phyloP scores from a whole-genome alignment of 2,113 vertebrate species.

The Gnathonemus longibarbis region DNA sequence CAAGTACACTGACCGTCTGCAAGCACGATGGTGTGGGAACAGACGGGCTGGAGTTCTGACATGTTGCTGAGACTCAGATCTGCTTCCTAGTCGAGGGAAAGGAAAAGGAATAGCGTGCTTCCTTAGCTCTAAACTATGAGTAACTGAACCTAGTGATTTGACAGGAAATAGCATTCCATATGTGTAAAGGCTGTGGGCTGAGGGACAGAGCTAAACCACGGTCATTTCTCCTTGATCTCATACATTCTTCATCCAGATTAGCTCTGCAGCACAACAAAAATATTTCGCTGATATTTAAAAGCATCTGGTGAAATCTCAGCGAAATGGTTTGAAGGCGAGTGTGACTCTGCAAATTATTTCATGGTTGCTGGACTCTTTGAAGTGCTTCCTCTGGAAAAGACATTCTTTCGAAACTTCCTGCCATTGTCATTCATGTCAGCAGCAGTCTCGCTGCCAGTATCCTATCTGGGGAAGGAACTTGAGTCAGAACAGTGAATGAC shows the following conservation, averaged over 20 bases:
- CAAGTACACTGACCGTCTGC: background rate
- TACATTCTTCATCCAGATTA: background rate
- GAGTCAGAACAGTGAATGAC: background rate
- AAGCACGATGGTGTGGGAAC: background rate
- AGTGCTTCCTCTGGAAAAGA: slow-evolving; percentile 18
- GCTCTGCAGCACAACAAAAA: background rate
- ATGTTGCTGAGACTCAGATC: background rate
- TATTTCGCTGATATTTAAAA: background rate
- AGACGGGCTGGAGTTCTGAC: background rate
- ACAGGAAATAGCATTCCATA: background rate
- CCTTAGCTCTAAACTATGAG: background rate
- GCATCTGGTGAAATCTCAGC: background rate
- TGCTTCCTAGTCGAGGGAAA: background rate
- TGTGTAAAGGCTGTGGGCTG: background rate
- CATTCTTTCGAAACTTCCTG: slow-evolving; percentile 8
- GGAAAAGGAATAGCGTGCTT: background rate
- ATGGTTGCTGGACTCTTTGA: background rate
- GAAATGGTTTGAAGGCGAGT: background rate
- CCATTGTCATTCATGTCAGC: slow-evolving; percentile 16
- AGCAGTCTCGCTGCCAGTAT: background rate
- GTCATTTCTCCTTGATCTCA: background rate
- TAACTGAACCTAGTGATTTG: background rate
- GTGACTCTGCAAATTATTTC: background rate
- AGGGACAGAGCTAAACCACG: background rate
- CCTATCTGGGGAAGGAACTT: background rate